phyloP scores from a whole-genome alignment of 2,888 invertebrate species.

The Beris chalybata region DNA sequence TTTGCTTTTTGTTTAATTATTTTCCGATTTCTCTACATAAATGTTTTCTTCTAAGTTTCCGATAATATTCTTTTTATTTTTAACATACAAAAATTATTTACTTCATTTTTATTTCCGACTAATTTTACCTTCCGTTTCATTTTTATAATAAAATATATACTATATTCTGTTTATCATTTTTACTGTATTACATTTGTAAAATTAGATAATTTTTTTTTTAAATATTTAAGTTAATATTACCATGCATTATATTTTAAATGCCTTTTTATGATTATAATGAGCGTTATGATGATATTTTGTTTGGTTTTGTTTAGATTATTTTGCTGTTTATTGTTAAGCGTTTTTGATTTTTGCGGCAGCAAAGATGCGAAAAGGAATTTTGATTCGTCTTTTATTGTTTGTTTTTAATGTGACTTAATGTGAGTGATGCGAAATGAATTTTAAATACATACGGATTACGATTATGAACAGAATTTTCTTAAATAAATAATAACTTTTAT shows the following conservation, averaged over 20 bases:
- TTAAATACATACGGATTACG: too few species aligned
- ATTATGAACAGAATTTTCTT: too few species aligned
- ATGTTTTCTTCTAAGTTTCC: too few species aligned
- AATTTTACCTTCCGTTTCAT: slow-evolving; percentile 12
- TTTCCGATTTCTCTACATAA: too few species aligned
- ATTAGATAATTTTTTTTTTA: slow-evolving; percentile 14
- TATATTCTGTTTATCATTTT: slow-evolving; percentile 10
- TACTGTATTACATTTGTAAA: slow-evolving; percentile 23
- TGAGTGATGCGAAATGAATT: neutral
- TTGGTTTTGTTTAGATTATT: slow-evolving; percentile 6
- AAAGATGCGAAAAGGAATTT: slow-evolving; percentile 4
- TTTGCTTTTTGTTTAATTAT: too few species aligned
- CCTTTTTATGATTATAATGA: slow-evolving; percentile 6
- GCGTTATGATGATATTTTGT: slow-evolving; percentile 25
- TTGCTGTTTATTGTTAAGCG: neutral
- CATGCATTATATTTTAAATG: too few species aligned
- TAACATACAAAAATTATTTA: slow-evolving; percentile 25
- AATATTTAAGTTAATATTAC: neutral
- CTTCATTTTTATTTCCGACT: neutral
- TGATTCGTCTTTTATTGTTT: too few species aligned
- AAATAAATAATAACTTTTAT: too few species aligned
- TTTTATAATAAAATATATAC: slow-evolving; percentile 31
- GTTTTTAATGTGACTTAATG: neutral
- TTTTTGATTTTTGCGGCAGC: slow-evolving; percentile 10
- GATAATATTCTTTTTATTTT: slow-evolving; percentile 10